Base-by-base conservation (phyloP, 1,140 invertebrate genomes). In the Dinothrombium tinctorium region DNA sequence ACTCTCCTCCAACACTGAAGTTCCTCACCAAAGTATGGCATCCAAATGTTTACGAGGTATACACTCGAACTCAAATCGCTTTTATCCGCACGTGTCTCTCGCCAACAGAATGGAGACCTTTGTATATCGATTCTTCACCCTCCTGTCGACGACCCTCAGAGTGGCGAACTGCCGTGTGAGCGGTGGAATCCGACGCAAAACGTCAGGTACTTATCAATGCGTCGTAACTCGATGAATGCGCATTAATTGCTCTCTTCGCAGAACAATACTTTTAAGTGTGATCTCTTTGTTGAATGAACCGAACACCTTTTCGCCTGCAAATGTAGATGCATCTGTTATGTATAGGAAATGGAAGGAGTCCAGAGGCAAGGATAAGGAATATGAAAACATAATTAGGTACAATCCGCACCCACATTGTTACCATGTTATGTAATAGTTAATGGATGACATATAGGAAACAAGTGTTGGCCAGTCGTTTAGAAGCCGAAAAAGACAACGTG, bases 101-200 rank as follows among this genome's bases (percentile, higher is more conserved):
- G 50, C 43, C 72, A 71, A 35, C 60, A 90, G 81, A 96, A 94
- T 63, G 94, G 94, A 31, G 92, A 98, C 61, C 67, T 99, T 20
- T 99, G 94, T 64, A 98, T 99, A 65, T 95, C 87, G 47, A 99
- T 99, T 58, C 68, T 99, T 33, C 94, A 99, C 62, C 89, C 94
- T 38, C 92, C 94, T 21, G 75, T 96, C 39, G 90, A 98, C 62
- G 92, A 99, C 64, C 92, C 92, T 29, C 92, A 96, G 55, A 94
- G 82, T 52, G 92, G 92, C 8, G 92, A 99, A 60, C 60, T 96
- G 50, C 87, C 94, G 1, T 96, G 87, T 62, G 94, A 99, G 65
- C 76, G 92, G 59, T 99, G 94, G 92, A 99, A 99, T 68, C 94
- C 94, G 23, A 98, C 94, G 41, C 94, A 99, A 66, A 96, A 86